phyloP scores from a whole-genome alignment of 2,888 invertebrate genomes.

The Danaus chrysippus region DNA sequence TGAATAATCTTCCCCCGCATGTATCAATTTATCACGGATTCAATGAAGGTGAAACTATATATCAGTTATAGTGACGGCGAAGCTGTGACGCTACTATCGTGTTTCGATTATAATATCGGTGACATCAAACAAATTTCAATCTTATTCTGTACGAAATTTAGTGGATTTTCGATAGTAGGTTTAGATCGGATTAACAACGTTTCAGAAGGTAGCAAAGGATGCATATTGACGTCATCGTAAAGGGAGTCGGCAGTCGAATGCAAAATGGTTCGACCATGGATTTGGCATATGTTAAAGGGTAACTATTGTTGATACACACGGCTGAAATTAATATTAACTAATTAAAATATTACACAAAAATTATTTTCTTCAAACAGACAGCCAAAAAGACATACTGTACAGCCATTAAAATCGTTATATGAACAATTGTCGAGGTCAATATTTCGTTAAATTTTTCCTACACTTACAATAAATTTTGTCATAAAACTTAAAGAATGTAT shows the following conservation, averaged over 20 bases:
- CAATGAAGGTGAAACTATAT: slow-evolving; percentile 78
- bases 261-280: slow-evolving; percentile 77
- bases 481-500: too few species aligned
- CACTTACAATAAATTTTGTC: too few species aligned
- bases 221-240: slow-evolving; percentile 77
- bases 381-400: too few species aligned
- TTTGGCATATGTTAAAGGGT: slow-evolving; percentile 78
- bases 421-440: too few species aligned
- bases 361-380: too few species aligned
- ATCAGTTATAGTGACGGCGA: slow-evolving; percentile 67
- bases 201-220: slow-evolving; percentile 42
- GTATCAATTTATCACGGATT: slow-evolving; percentile 76
- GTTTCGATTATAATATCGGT: slow-evolving; percentile 41
- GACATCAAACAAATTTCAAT: slow-evolving; percentile 19
- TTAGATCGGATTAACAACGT: slow-evolving; percentile 31
- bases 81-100: slow-evolving; percentile 42
- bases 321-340: slow-evolving; percentile 14
- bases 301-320: slow-evolving; percentile 59
- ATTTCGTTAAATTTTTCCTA: too few species aligned
- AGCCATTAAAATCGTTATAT: too few species aligned
- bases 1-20: slow-evolving; percentile 70
- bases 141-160: neutral
- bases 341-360: neutral
- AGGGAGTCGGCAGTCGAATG: slow-evolving; percentile 74
- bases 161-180: slow-evolving; percentile 13